Base-by-base conservation (phyloP, 2,888 invertebrate species). In the Cryptosula pallasiana region DNA sequence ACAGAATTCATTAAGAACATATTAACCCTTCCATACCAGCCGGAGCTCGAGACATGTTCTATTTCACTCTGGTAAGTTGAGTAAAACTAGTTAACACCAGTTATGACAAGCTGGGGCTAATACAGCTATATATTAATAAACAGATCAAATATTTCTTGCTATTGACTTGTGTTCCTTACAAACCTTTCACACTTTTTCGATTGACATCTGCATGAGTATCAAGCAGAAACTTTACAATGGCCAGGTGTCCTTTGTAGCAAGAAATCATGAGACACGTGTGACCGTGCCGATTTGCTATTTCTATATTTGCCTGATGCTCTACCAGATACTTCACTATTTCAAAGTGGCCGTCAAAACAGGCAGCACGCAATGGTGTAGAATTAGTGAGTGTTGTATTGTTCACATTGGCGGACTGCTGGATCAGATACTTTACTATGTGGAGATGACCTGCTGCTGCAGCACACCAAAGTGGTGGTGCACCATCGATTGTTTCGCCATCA, bases 261-360 rank as follows among this genome's bases (percentile, higher is more conserved):
- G 96, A 94, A 75, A 98, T 98, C 97, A 98, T 98, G 36, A 98
- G 88, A 82, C 96, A 96, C 20, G 97, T 97, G 87, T 98, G 97
- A 1, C 86, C 86, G 77, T 86, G 86, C 75, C 94, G 89, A 84
- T 98, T 98, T 29, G 95, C 94, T 82, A 95, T 91, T 87, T 97
- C 96, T 83, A 97, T 92, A 86, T 97, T 95, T 89, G 96, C 96
- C 73, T 92, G 93, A 83, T 92, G 90, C 80, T 91, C 90, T 74
- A 97, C 91, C 78, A 98, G 89, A 87, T 91, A 96, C 87, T 92
- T 91, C 76, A 96, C 97, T 69, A 85, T 83, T 27, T 81, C 80
- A 73, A 79, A 78, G 75, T 84, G 84, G 20, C 85, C 85, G 77
- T 85, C 84, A 77, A 84, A 85, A 75, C 84, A 85, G 13, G 85